Percentiles rank a stretch among this genome's conserved stretches.
phyloP scores from a whole-genome alignment of 2,797 vertebrate species.

The Orientallactaga sibirica region DNA sequence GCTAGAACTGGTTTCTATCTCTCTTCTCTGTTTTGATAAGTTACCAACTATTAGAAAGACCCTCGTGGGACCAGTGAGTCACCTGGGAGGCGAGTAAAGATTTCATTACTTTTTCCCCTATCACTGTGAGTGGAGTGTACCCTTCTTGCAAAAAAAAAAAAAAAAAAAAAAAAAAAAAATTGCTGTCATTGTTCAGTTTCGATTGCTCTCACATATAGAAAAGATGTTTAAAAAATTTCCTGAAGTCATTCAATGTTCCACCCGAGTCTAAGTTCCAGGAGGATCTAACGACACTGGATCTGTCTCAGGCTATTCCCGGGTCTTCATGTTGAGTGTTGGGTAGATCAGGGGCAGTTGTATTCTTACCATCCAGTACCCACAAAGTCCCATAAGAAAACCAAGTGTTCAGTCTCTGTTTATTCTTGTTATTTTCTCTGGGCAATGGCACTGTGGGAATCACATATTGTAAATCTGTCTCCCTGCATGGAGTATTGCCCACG shows the following conservation, averaged over 20 bases:
- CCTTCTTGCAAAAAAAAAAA: background rate
- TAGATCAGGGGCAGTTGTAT: background rate
- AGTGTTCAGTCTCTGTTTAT: background rate
- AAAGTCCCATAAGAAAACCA: background rate
- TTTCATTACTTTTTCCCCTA: background rate
- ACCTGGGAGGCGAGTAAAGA: background rate
- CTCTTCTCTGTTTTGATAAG: background rate
- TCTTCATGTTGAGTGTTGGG: background rate
- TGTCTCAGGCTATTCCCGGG: background rate
- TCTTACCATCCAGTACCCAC: too few relatives aligned
- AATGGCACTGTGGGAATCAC: background rate
- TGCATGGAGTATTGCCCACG: background rate
- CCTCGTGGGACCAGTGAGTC: background rate
- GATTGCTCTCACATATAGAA: background rate
- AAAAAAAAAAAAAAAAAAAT: too few relatives aligned
- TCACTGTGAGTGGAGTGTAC: rapidly evolving
- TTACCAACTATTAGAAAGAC: too few relatives aligned
- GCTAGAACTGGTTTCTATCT: background rate
- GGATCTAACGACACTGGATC: background rate
- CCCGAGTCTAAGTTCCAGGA: background rate
- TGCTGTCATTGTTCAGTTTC: background rate
- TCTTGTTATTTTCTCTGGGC: slow-evolving; percentile 40
- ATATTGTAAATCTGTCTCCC: slow-evolving; percentile 15
- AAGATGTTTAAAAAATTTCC: background rate
- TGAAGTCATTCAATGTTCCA: background rate